Conservation (phyloP, 2,113 vertebrate genomes). For the Chionis minor region DNA sequence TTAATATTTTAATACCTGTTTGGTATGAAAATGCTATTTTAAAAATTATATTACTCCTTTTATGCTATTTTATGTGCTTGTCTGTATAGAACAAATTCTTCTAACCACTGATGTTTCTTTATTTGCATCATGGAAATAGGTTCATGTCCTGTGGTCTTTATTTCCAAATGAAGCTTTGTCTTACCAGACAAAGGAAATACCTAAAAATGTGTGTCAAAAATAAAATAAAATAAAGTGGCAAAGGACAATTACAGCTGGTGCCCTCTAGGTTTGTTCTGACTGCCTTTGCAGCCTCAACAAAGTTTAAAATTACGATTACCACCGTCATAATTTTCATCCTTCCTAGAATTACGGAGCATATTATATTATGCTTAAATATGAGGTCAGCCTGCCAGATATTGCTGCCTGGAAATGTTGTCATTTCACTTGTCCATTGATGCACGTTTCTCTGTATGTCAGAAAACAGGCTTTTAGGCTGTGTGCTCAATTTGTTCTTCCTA, state of each 20-base stretch:
- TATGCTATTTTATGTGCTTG: background rate
- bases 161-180: background rate
- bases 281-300: background rate
- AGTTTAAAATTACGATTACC: background rate
- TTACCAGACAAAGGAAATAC: background rate
- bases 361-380: background rate
- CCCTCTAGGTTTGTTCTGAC: background rate
- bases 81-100: background rate
- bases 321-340: background rate
- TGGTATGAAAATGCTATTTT: background rate
- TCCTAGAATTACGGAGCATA: background rate
- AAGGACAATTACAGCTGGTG: background rate
- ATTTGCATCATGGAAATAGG: background rate
- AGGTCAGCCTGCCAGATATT: background rate
- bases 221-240: background rate
- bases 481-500: background rate
- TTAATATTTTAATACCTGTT: too few relatives aligned
- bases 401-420: background rate
- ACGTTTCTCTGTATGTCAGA: background rate
- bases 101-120: background rate
- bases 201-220: background rate
- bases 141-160: background rate
- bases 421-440: background rate
- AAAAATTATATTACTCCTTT: background rate
- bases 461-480: background rate